Evolutionary conservation across 2,113 vertebrate genomes (phyloP), one percentile per base, ranked within the genome.

Genomic region (Ginglymostoma cirratum): DNA sequence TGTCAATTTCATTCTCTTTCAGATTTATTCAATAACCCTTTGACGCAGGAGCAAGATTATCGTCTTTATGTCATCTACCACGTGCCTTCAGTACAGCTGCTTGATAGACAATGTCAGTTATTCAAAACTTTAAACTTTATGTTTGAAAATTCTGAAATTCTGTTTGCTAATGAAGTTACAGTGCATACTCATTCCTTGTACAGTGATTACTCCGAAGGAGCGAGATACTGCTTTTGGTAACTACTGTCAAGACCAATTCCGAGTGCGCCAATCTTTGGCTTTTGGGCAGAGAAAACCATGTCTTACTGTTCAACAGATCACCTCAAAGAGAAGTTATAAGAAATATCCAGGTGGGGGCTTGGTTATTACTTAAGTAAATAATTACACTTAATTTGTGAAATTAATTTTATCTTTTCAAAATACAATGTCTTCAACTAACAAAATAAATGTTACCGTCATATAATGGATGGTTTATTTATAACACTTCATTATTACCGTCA

Each of bases 11-110:
- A 66, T 48, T 48, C 42, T 70, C 27, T 96, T 96, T 95, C 97
- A 98, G 98, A 96, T 96, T 96, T 98, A 3, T 98, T 98, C 96
- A 97, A 97, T 96, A 98, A 98, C 96, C 98, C 98, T 93, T 96
- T 98, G 96, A 97, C 97, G n/a, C 97, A 97, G 69, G 97, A 98
- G 55, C 96, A 97, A 85, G 94, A 96, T 96, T 98, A 98, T 90
- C 97, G 97, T 66, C 96, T 97, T 6, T 97, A 97, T 42, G 96
- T 97, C 76, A 97, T 98, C 96, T 96, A 98, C 95, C 97, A 97
- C 80, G 97, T 98, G 95, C 97, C 98, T 19, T 97, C 97, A 23
- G 96, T 98, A 38, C 96, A 97, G 95, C 95, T 98, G 34, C 97
- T 98, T 78, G 98, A 98, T 96, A 96, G 97, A 96, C 97, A 98